A percentile compares a stretch with the other conserved stretches of the same genome.
Conservation (phyloP, 2,113 vertebrate genomes). For the Trichomycterus rosablanca region DNA sequence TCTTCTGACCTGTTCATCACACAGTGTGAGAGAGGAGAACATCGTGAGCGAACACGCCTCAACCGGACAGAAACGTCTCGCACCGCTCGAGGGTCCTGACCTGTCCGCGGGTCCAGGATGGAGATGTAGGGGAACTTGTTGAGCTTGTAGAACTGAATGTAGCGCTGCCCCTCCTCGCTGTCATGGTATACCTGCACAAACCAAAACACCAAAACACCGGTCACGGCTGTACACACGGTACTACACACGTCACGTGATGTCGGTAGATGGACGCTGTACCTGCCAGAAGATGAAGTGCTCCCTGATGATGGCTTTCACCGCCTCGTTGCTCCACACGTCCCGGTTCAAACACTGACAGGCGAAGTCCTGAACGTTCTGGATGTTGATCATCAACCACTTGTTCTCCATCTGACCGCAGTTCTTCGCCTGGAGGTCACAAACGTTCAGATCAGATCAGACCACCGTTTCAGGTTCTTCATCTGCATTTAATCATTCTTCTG, state of each 20-base stretch:
- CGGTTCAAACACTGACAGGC: slow-evolving; percentile 96
- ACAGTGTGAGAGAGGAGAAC: no score
- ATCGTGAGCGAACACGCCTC: no score
- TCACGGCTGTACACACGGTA: no score
- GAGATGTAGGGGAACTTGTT: slow-evolving; percentile 98
- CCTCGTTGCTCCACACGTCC: slow-evolving; percentile 96
- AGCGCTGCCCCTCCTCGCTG: slow-evolving; percentile 96
- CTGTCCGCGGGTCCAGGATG: slow-evolving; percentile 95
- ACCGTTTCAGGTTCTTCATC: no score
- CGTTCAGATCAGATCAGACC: no score
- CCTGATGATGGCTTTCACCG: slow-evolving; percentile 91
- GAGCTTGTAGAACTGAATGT: slow-evolving; percentile 97
- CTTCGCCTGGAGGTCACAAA: slow-evolving; percentile 76
- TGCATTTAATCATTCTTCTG: no score
- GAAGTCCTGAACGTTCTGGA: slow-evolving; percentile 97
- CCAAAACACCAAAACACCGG: background rate
- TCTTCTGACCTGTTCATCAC: slow-evolving; percentile 81
- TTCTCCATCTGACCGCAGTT: slow-evolving; percentile 95
- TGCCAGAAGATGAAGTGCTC: slow-evolving; percentile 99
- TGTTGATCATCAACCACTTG: slow-evolving; percentile 99
- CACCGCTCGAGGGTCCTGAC: no score
- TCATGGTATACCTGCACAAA: slow-evolving; percentile 88
- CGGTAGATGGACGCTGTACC: slow-evolving; percentile 62
- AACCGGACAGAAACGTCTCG: no score
- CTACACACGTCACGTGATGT: background rate